These are phyloP conservation scores for Montipora capricornis DNA, from an alignment of 64 coral and sea anemone genomes.

Conservation along the genomic window DNA sequence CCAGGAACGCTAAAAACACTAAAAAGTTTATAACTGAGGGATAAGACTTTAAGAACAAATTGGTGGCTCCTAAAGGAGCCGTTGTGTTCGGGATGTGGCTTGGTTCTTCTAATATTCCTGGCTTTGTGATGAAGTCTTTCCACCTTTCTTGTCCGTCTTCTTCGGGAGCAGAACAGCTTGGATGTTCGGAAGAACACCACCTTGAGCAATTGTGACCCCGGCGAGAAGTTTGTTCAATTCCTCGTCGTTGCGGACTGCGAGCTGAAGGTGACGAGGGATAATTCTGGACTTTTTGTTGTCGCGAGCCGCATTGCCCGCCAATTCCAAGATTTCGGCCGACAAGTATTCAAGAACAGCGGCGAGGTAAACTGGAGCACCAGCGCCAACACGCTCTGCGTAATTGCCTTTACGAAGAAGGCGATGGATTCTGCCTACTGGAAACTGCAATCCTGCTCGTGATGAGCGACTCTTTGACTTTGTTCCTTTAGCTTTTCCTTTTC, in stretches of 20 bases:
- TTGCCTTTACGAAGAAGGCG: constrained; percentile 80
- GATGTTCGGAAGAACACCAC: constrained; percentile 77
- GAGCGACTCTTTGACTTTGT: constrained; percentile 75
- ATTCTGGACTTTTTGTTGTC: constrained; percentile 82
- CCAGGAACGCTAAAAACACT: neutral
- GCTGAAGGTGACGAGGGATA: constrained; percentile 77
- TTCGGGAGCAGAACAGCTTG: constrained; percentile 78
- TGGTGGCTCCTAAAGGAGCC: constrained; percentile 86
- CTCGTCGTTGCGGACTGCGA: constrained; percentile 75
- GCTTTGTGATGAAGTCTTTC: constrained; percentile 65
- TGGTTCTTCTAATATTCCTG: constrained; percentile 58
- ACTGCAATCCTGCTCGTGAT: constrained; percentile 72
- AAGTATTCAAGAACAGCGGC: constrained; percentile 77
- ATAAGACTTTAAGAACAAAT: constrained; percentile 1
- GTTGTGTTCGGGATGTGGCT: neutral
- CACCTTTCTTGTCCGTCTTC: constrained; percentile 59
- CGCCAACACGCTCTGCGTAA: constrained; percentile 71
- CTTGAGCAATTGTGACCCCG: constrained; percentile 75
- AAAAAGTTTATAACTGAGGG: neutral
- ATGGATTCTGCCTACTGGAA: constrained; percentile 83
- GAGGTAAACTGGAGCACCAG: constrained; percentile 76
- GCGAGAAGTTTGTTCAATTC: constrained; percentile 78
- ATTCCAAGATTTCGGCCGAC: constrained; percentile 80
- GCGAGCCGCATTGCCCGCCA: constrained; percentile 77
- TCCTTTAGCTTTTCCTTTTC: constrained; percentile 81